Evolutionary conservation across 2,113 vertebrate species (phyloP), one percentile per base, ranked within the genome.

Genomic region (Albula goreensis): DNA sequence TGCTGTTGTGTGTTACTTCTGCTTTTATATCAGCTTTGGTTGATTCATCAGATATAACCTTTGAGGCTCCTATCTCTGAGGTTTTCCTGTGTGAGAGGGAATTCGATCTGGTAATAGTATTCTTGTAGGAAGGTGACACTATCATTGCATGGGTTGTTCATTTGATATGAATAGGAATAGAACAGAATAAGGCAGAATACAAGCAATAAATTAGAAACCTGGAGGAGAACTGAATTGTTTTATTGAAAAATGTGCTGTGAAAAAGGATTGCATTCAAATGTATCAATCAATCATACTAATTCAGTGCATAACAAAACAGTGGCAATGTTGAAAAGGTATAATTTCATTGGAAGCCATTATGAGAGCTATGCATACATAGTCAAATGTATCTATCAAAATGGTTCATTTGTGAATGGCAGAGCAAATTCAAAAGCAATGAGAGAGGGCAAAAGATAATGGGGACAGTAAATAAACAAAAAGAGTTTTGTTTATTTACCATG

Each of bases 191-290:
- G 51, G 57, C 19, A 1, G 25, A 31, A 48, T 85, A 56, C 3
- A 60, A 2, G 60, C 31, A 41, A 66, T 66, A 66, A 66, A 66
- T 66, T 5, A 22, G 60, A 66, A 4, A 66, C 60, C 60, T 66
- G 22, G 60, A 66, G 60, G 60, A 66, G 80, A 52, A 53, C 22
- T 50, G 50, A 52, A 52, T 51, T 52, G 57, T 52, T 19, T 50
- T 15, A 78, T 9, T 78, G 78, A 49, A 60, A 25, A 56, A 85
- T 6, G 57, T 25, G 51, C 12, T 9, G 9, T 50, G 19, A 77
- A 86, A 50, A n/a, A 82, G 82, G 7, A 82, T 49, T 84, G 50
- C 52, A 84, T 85, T 84, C 52, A 79, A 78, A 81, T 79, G 52
- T 83, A 63, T 77, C 57, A 82, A 82, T 85, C 80, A 88, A 78